Evolutionary conservation across 2,797 vertebrate genomes (phyloP).

Genomic region (Halcyon chelicuti): DNA sequence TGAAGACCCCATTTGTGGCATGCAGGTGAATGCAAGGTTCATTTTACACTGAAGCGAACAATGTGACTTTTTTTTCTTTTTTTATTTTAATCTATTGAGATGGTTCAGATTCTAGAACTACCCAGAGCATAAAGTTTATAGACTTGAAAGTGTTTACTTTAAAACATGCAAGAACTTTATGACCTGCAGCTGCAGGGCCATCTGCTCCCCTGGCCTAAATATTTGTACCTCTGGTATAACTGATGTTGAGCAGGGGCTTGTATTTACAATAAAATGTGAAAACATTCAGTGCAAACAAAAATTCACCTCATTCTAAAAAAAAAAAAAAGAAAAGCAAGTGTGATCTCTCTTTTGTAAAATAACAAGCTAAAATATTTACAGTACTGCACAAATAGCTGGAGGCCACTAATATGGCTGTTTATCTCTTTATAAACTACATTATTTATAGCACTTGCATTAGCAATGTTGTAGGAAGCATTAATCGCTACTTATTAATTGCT

Average conservation of each 20-base stretch:
- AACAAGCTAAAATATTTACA: constrained; percentile 77
- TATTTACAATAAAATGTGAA: constrained; percentile 60
- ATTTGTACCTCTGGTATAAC: constrained; percentile 76
- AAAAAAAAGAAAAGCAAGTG: constrained; percentile 1
- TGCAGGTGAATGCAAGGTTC: constrained; percentile 84
- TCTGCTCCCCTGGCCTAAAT: constrained; percentile 76
- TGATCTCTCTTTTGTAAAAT: constrained; percentile 74
- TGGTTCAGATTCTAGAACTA: constrained; percentile 10
- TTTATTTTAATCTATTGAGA: neutral
- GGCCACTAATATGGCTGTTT: constrained; percentile 64
- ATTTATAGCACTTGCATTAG: constrained; percentile 67
- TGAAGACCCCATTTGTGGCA: constrained; percentile 92
- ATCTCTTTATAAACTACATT: constrained; percentile 70
- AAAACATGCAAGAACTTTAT: constrained; percentile 63
- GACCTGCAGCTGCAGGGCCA: constrained; percentile 75
- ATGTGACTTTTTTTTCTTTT: neutral
- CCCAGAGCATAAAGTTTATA: constrained; percentile 15
- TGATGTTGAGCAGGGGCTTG: constrained; percentile 69
- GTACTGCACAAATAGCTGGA: constrained; percentile 63
- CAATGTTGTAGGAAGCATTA: constrained; percentile 60
- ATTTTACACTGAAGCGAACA: neutral
- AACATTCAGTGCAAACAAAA: constrained; percentile 52
- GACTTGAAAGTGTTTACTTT: constrained; percentile 68
- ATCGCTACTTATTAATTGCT: constrained; percentile 72
- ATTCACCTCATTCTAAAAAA: constrained; percentile 43